Base-by-base conservation (phyloP, 1,140 invertebrate genomes). In the Galendromus occidentalis region DNA sequence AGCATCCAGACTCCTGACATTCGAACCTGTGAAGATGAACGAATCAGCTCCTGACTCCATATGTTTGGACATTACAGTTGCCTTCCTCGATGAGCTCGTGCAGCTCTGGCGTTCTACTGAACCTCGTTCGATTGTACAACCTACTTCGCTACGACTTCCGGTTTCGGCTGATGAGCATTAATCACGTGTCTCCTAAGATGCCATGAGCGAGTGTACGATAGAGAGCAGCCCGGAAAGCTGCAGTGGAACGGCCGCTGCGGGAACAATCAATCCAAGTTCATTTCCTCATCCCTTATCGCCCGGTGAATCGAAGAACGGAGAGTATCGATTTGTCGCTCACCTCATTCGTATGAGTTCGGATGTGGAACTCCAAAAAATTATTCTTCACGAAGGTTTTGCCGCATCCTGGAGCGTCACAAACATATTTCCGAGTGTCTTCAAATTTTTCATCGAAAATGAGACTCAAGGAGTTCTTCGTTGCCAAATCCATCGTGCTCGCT, bases 271-370 rank as follows among this genome's bases (percentile, higher is more conserved):
- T 6, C 4, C 4, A 47, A 6, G 45, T 5, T 39, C 9, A 39
- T 39, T 39, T 39, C 33, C n/a, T n/a, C n/a, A n/a, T n/a, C n/a
- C n/a, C n/a, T n/a, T n/a, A n/a, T n/a, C n/a, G n/a, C n/a, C n/a
- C n/a, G n/a, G n/a, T n/a, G n/a, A n/a, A n/a, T n/a, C n/a, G n/a
- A n/a, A n/a, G n/a, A n/a, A n/a, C n/a, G n/a, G n/a, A n/a, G n/a
- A n/a, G n/a, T n/a, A n/a, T n/a, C 18, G 42, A 44, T 44, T 12
- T 44, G 12, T 18, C 4, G 22, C 51, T 14, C 25, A 59, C 51
- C 51, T 59, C 51, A 25, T 59, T 22, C 51, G 51, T 59, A 9
- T 59, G 51, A 12, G 51, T 59, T 18, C 51, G 51, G 14, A 59
- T 14, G 51, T 59, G 51, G 14, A 59, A 29, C 33, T 59, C 51